These are phyloP conservation scores for Synanthedon tipuliformis DNA, from an alignment of 2,888 invertebrate genomes.

Conservation along the genomic window DNA sequence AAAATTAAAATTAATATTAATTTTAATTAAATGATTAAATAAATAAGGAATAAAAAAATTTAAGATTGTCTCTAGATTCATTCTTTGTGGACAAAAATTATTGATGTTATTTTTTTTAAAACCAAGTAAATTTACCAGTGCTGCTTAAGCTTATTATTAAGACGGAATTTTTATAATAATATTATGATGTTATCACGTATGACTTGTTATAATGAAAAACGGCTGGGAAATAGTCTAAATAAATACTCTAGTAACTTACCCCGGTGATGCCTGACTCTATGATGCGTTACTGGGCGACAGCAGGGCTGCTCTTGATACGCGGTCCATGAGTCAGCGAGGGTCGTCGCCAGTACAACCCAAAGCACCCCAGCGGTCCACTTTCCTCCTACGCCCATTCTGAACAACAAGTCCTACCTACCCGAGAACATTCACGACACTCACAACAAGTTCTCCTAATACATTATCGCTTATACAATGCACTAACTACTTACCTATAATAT, in stretches of 20 bases:
- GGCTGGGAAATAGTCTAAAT: not conserved
- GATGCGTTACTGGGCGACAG: constrained; percentile 70
- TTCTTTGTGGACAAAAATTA: too few relatives aligned
- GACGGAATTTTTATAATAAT: too few relatives aligned
- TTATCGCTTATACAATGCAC: constrained; percentile 20
- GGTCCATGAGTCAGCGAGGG: constrained; percentile 73
- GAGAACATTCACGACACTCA: constrained; percentile 28
- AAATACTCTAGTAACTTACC: constrained; percentile 41
- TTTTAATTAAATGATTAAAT: too few relatives aligned
- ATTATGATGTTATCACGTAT: too few relatives aligned
- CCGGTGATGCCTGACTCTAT: constrained; percentile 74
- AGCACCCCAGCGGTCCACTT: constrained; percentile 43
- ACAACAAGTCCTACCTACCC: constrained; percentile 16
- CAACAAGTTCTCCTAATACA: constrained; percentile 3
- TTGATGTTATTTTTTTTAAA: too few relatives aligned
- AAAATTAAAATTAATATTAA: too few relatives aligned
- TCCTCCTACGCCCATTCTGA: constrained; percentile 32
- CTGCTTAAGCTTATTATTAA: too few relatives aligned
- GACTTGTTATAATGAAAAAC: too few relatives aligned
- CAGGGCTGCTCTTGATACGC: constrained; percentile 76
- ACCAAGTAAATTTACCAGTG: too few relatives aligned
- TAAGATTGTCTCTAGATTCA: too few relatives aligned
- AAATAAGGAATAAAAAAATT: too few relatives aligned
- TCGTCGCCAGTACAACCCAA: constrained; percentile 52
- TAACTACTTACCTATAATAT: constrained; percentile 21